Conservation (phyloP, 2,888 invertebrate species). For the Thysanoteuthis rhombus region DNA sequence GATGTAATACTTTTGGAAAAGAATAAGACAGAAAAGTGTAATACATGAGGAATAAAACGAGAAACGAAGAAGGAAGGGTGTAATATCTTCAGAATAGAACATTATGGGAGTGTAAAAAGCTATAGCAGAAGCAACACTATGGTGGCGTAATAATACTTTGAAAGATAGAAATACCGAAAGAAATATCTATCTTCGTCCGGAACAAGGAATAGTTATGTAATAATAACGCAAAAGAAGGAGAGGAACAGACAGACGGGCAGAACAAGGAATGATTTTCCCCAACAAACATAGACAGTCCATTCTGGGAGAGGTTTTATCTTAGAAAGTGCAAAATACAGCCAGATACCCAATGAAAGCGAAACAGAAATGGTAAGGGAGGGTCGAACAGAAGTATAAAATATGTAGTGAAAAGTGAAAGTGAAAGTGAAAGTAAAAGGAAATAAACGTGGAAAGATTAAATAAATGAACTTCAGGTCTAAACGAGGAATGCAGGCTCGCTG, state of each 20-base stretch:
- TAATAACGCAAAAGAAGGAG: background rate
- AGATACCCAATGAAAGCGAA: background rate
- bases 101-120: too few relatives aligned
- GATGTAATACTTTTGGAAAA: too few relatives aligned
- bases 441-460: background rate
- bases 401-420: background rate
- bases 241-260: background rate
- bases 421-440: background rate
- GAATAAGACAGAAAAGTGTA: too few relatives aligned
- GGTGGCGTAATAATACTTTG: too few relatives aligned
- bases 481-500: background rate
- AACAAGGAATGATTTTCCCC: background rate
- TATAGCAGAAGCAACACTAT: too few relatives aligned
- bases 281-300: background rate
- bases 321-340: background rate
- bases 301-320: background rate
- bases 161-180: too few relatives aligned
- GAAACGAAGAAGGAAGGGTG: too few relatives aligned
- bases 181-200: too few relatives aligned
- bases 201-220: background rate
- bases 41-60: too few relatives aligned
- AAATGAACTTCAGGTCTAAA: background rate
- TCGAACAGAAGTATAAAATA: background rate
- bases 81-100: too few relatives aligned
- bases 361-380: background rate